phyloP scores from a whole-genome alignment of 2,888 invertebrate genomes.

The Mythimna ferrago region DNA sequence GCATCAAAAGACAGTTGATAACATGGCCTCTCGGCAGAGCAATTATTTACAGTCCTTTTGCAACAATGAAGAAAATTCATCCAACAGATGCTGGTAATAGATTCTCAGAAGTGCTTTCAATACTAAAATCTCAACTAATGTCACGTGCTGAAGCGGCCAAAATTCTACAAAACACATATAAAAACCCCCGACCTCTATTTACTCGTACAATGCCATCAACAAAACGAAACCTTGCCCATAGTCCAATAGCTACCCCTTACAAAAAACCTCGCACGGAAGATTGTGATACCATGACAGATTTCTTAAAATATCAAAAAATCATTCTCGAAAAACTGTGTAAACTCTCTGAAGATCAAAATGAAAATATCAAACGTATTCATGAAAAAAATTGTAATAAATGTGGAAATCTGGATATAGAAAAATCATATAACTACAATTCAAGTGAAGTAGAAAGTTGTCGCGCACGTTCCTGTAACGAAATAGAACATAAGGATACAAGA shows the following conservation, averaged over 20 bases:
- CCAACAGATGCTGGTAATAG: slow-evolving; percentile 21
- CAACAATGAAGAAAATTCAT: slow-evolving; percentile 43
- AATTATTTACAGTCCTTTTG: slow-evolving; percentile 44
- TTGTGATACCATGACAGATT: slow-evolving; percentile 6
- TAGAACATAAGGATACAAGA: neutral
- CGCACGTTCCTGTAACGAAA: neutral
- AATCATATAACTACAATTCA: neutral
- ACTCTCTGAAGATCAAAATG: slow-evolving; percentile 24
- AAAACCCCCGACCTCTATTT: neutral
- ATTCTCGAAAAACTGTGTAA: slow-evolving; percentile 28
- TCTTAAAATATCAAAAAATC: slow-evolving; percentile 21
- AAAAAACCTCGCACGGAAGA: slow-evolving; percentile 5
- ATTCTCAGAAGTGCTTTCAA: slow-evolving; percentile 24
- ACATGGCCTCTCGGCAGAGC: slow-evolving; percentile 48
- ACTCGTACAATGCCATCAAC: neutral
- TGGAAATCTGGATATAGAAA: neutral
- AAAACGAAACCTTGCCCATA: slow-evolving; percentile 2
- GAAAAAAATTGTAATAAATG: neutral
- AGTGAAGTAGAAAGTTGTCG: slow-evolving; percentile 2
- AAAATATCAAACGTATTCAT: slow-evolving; percentile 1
- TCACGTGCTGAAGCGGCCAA: slow-evolving; percentile 29
- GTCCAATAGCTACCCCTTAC: neutral
- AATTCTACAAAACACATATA: slow-evolving; percentile 18
- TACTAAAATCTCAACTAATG: slow-evolving; percentile 25
- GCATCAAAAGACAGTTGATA: slow-evolving; percentile 26